Conservation (phyloP, 2,113 vertebrate species). For the Lasiurus borealis region DNA sequence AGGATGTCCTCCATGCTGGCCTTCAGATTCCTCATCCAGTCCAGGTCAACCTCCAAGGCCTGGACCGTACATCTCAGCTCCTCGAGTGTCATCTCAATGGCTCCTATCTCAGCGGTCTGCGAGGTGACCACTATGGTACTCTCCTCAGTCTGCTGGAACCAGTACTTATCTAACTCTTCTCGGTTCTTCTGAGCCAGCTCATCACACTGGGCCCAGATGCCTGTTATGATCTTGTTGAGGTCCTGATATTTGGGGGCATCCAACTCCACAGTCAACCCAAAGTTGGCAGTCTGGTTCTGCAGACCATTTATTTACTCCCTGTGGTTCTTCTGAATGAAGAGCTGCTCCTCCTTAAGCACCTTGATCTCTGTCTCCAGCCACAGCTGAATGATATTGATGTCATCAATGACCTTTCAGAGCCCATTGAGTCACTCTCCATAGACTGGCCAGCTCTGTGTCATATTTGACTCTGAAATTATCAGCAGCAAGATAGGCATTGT, state of each 20-base stretch:
- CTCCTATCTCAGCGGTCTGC: background rate
- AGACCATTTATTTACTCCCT: background rate
- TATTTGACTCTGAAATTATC: background rate
- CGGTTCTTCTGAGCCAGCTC: background rate
- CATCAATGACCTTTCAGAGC: background rate
- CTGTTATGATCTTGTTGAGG: background rate
- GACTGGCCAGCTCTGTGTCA: background rate
- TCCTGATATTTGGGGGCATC: background rate
- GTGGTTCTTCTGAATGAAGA: background rate
- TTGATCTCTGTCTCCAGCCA: background rate
- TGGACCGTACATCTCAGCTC: background rate
- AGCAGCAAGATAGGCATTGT: background rate
- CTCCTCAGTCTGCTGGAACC: background rate
- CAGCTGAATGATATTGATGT: background rate
- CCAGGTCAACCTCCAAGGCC: background rate
- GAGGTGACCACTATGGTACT: background rate
- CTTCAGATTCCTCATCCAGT: background rate
- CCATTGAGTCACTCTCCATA: background rate
- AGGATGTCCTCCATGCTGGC: background rate
- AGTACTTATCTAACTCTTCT: background rate
- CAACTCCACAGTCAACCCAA: background rate
- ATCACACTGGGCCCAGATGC: background rate
- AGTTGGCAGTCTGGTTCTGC: background rate
- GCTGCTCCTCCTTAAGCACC: background rate
- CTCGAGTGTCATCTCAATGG: background rate